phyloP scores from a whole-genome alignment of 2,888 invertebrate species.

The Ennomos quercinarius region DNA sequence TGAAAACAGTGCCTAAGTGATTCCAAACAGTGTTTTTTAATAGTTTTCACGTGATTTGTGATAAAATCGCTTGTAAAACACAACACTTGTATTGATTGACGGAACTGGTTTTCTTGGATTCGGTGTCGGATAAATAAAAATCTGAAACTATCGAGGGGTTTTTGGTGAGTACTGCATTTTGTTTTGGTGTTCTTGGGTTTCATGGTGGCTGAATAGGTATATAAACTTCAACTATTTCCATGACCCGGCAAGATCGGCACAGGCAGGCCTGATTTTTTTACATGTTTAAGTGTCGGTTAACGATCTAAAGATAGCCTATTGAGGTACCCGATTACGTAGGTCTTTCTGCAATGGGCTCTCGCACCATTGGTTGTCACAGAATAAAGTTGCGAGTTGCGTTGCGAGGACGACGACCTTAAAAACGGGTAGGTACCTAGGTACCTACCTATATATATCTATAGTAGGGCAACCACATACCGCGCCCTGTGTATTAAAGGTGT shows the following conservation, averaged over 20 bases:
- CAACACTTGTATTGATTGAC: conserved; percentile 55
- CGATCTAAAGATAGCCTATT: too few relatives aligned
- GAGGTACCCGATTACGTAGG: too few relatives aligned
- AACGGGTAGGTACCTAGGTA: conserved; percentile 32
- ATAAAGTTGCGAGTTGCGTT: neutral
- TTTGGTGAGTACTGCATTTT: conserved; percentile 67
- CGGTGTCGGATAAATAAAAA: conserved; percentile 52
- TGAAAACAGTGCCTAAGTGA: conserved; percentile 65
- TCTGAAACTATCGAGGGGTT: conserved; percentile 56
- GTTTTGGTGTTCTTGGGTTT: conserved; percentile 65
- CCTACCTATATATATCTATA: too few relatives aligned
- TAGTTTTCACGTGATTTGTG: conserved; percentile 70
- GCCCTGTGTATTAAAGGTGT: too few relatives aligned
- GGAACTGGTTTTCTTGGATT: conserved; percentile 70
- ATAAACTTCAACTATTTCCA: too few relatives aligned
- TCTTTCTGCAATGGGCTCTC: too few relatives aligned
- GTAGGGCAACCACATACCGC: conserved; percentile 5
- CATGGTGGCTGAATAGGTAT: conserved; percentile 55
- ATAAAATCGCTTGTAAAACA: conserved; percentile 72
- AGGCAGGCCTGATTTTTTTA: too few relatives aligned
- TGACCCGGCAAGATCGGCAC: too few relatives aligned
- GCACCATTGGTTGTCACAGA: too few relatives aligned
- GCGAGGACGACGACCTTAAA: conserved; percentile 22
- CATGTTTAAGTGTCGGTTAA: too few relatives aligned
- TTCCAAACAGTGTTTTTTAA: conserved; percentile 51